These are phyloP conservation scores for Gasterosteus aculeatus DNA, from an alignment of 2,113 vertebrate genomes.

Conservation along the genomic window DNA sequence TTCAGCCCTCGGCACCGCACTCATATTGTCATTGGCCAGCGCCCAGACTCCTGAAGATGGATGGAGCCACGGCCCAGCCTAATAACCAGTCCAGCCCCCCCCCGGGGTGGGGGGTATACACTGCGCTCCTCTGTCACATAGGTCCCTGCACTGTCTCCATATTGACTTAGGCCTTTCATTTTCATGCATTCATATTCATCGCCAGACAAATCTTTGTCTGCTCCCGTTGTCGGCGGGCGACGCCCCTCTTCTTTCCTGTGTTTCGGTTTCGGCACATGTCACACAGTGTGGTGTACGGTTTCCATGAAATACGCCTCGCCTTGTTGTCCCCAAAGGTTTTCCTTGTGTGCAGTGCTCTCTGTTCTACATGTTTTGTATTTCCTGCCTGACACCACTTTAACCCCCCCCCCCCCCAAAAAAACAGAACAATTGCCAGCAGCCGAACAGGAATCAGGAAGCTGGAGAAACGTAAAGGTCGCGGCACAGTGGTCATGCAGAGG, in stretches of 20 bases:
- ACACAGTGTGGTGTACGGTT: not conserved
- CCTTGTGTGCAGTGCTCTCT: not conserved
- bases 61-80: slow-evolving; percentile 68
- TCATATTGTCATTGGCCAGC: slow-evolving; percentile 67
- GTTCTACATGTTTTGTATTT: slow-evolving; percentile 34
- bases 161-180: slow-evolving; percentile 74
- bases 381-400: slow-evolving; percentile 4
- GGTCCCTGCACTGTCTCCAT: slow-evolving; percentile 62
- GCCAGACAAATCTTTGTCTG: slow-evolving; percentile 34
- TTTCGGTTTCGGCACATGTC: not conserved
- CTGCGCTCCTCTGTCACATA: slow-evolving; percentile 66
- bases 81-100: slow-evolving; percentile 73
- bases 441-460: slow-evolving; percentile 29
- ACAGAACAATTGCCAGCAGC: slow-evolving; percentile 3
- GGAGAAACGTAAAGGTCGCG: slow-evolving; percentile 58
- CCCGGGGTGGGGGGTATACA: slow-evolving; percentile 44
- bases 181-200: slow-evolving; percentile 70
- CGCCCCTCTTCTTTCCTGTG: not conserved
- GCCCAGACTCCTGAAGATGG: slow-evolving; percentile 70
- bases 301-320: not conserved
- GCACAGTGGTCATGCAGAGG: slow-evolving; percentile 42
- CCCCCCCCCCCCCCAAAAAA: too few relatives aligned
- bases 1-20: slow-evolving; percentile 56
- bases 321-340: slow-evolving; percentile 25
- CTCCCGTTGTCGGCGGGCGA: slow-evolving; percentile 24